Percentiles rank a stretch among this genome's conserved stretches.
phyloP scores from a whole-genome alignment of 2,888 invertebrate species.

The Aelia acuminata region DNA sequence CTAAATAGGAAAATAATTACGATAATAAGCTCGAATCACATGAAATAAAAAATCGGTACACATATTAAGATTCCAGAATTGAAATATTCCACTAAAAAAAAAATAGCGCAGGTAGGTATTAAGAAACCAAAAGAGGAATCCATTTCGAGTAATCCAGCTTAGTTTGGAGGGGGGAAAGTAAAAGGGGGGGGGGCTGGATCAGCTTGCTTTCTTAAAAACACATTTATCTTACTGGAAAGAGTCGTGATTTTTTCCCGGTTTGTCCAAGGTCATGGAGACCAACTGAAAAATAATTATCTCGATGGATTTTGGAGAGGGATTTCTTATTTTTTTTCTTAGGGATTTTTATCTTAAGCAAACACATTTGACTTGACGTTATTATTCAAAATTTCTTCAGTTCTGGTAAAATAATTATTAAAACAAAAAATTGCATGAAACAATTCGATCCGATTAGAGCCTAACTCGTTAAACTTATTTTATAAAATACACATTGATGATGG shows the following conservation, averaged over 20 bases:
- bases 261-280: neutral
- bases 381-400: neutral
- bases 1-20: no score
- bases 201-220: constrained; percentile 32
- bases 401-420: neutral
- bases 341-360: neutral
- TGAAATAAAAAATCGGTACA: no score
- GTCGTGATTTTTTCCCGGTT: constrained; percentile 2
- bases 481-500: no score
- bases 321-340: no score
- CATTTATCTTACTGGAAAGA: constrained; percentile 12
- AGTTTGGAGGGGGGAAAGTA: neutral
- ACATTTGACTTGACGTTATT: neutral
- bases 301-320: neutral
- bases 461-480: no score
- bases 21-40: no score
- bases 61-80: neutral
- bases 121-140: constrained; percentile 13
- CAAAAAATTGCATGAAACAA: neutral
- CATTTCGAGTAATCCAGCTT: constrained; percentile 12
- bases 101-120: neutral
- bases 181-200: neutral
- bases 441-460: no score
- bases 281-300: constrained; percentile 12
- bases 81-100: neutral